These are phyloP conservation scores for Meleagris gallopavo DNA, from an alignment of 2,113 vertebrate genomes.

Conservation along the genomic window DNA sequence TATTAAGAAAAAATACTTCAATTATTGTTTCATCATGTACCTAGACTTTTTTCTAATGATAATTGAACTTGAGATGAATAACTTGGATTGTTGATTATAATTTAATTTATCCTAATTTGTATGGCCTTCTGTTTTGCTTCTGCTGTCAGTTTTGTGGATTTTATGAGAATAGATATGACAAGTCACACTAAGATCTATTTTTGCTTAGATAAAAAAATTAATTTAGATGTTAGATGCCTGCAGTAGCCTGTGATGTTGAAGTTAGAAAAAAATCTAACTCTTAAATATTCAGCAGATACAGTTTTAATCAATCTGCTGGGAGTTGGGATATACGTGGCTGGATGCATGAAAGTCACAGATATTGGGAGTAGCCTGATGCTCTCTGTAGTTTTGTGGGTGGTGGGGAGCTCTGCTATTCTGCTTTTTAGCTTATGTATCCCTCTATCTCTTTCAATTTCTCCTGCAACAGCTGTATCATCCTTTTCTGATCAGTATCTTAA, in stretches of 20 bases:
- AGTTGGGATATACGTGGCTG: neutral
- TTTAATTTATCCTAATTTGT: constrained; percentile 26
- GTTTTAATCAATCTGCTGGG: neutral
- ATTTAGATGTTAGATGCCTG: constrained; percentile 1
- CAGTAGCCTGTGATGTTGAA: neutral
- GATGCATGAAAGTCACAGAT: neutral
- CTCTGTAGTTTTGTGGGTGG: neutral
- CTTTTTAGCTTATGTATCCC: neutral
- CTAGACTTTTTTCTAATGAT: constrained; percentile 17
- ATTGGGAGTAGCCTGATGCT: neutral
- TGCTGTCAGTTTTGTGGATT: constrained; percentile 47
- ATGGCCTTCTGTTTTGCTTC: constrained; percentile 34
- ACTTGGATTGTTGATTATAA: constrained; percentile 14
- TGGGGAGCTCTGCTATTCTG: neutral
- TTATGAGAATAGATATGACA: constrained; percentile 26
- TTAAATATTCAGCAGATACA: neutral
- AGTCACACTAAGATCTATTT: constrained; percentile 14
- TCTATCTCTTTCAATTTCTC: neutral
- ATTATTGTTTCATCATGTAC: neutral
- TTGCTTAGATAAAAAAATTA: constrained; percentile 27
- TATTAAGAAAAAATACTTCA: constrained; percentile 17
- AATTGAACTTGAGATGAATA: constrained; percentile 17
- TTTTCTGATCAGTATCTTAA: neutral
- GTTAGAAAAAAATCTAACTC: neutral
- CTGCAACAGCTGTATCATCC: neutral